Conservation (phyloP, 1,140 invertebrate species). For the Monochamus saltuarius region DNA sequence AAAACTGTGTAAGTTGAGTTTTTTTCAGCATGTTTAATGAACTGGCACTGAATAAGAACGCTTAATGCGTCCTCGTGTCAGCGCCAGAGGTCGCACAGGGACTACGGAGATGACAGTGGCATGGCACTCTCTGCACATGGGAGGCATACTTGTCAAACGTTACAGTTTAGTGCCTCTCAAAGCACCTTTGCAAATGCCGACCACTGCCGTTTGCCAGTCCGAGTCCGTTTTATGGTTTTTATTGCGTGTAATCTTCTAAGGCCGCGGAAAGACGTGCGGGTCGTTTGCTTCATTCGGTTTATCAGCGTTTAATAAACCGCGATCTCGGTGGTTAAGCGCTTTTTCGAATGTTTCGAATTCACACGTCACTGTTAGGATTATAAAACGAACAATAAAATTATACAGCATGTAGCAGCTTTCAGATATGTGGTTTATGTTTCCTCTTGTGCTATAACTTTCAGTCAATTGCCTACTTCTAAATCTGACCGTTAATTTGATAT, state of each 20-base stretch:
- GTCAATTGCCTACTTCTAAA: too few species aligned
- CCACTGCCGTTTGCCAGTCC: conserved; percentile 7
- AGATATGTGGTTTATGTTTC: too few species aligned
- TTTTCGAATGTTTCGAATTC: too few species aligned
- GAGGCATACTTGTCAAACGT: conserved; percentile 13
- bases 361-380: too few species aligned
- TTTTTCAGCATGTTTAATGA: too few species aligned
- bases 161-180: conserved; percentile 14
- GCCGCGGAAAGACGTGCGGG: neutral
- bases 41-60: too few species aligned
- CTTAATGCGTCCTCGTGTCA: neutral
- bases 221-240: conserved; percentile 4
- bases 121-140: conserved; percentile 9
- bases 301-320: conserved; percentile 2
- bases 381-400: too few species aligned
- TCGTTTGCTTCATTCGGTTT: conserved; percentile 1
- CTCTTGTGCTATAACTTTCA: too few species aligned
- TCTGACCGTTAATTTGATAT: too few species aligned
- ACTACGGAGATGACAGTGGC: conserved; percentile 5
- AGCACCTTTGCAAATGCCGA: conserved; percentile 13
- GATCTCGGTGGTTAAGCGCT: neutral
- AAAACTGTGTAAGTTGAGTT: too few species aligned
- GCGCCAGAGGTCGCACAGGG: neutral
- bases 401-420: too few species aligned
- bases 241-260: neutral